Evolutionary conservation across 2,113 vertebrate genomes (phyloP), one percentile per base, ranked within the genome.

Genomic region (Triplophysa tibetana): DNA sequence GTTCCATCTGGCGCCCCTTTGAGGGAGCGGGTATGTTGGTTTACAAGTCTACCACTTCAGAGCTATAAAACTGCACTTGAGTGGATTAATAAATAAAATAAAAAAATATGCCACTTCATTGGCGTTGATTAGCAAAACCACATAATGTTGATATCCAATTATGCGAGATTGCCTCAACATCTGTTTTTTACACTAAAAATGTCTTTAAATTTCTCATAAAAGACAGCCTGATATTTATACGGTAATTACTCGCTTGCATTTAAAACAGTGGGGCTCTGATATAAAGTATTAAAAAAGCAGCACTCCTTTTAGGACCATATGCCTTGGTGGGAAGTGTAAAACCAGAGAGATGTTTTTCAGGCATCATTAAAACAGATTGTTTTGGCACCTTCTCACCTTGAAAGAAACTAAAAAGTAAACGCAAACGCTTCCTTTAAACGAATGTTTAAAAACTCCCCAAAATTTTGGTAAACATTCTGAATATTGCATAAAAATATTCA

Each of bases 61-160:
- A 86, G 81, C 84, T 80, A 84, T 89, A 86, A 89, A 87, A 89
- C 86, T 85, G 84, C 81, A 89, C 80, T 88, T 83, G 78, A 88
- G 81, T 74, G 76, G 69, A 88, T 88, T 85, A 84, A 85, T 83
- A 73, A 87, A 88, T 85, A 83, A 65, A 77, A 84, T 87, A 54
- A 74, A 72, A 70, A 41, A 78, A 84, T 78, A 76, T 60, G 69
- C 67, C 38, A 86, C 83, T 86, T 82, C 72, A 79, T 79, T 83
- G 79, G 70, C 78, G 86, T 62, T 91, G 86, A 89, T 91, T 83
- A 86, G 86, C 64, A 81, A 81, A 86, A 83, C 81, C 83, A 70
- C 82, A 84, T 78, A 85, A 82, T 73, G 77, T 78, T 81, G 75
- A 89, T 83, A 86, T 69, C 81, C 84, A 80, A 88, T 90, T 88